Evolutionary conservation across 2,797 vertebrate genomes (phyloP), one percentile per base, ranked within the genome.

Genomic region (Acanthurus lineatus): DNA sequence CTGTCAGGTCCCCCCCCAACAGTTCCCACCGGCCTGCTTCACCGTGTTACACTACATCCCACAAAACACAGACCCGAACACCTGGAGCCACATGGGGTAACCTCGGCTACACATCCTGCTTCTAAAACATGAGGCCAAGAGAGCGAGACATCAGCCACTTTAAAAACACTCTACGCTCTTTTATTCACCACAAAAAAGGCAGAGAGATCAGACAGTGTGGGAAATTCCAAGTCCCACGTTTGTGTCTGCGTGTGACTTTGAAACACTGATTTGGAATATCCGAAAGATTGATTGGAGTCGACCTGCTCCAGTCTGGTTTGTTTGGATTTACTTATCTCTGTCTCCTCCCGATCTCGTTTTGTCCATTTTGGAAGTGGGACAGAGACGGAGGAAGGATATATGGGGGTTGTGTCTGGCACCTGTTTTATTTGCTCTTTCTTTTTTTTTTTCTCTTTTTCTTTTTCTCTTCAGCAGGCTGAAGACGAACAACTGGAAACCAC

Each of bases 341-440:
- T 79, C 57, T 86, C 59, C 63, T 70, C 40, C 17, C 6, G n/a
- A 28, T 75, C 67, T 56, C 11, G 48, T 59, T 25, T 70, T 56
- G 66, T 84, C 79, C 44, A 64, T 65, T 57, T 74, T 74, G 76
- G 66, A 77, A 72, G 42, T 49, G 2, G 40, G 65, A 70, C 63
- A 74, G 62, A 77, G 54, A 51, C 42, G 0, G 25, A 64, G 65
- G 68, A 82, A 74, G 79, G 77, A 76, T 69, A 63, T 58, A 60
- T 45, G 62, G 19, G 22, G 58, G 32, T 69, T 79, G 44, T 48
- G 73, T 84, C 77, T 83, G 84, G 73, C 70, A 72, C 68, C 69
- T 79, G 61, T 83, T 84, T 79, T 69, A 73, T 85, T 86, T 84
- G 52, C 59, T 49, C 38, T 75, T 12, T 60, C 45, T 58, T 56